These are phyloP conservation scores for Scomber japonicus DNA, from an alignment of 2,113 vertebrate genomes.

Conservation along the genomic window DNA sequence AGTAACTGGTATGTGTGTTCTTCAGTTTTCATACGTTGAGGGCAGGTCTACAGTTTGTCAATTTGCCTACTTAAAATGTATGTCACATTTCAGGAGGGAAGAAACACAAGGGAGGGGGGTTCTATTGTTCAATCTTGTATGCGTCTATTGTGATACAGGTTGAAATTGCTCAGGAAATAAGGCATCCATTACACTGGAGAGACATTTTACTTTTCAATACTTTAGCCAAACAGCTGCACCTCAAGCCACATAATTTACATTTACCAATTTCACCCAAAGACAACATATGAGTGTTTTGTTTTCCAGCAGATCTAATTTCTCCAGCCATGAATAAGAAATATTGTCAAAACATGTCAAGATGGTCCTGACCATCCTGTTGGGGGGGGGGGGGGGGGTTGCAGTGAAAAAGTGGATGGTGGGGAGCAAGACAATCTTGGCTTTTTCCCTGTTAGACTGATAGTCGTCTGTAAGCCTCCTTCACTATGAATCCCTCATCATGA, in stretches of 20 bases:
- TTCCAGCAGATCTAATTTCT: slow-evolving; percentile 40
- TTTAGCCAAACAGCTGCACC: slow-evolving; percentile 32
- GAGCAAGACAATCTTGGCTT: slow-evolving; percentile 15
- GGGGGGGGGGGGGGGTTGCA: slow-evolving; percentile 12
- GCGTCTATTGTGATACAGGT: slow-evolving; percentile 9
- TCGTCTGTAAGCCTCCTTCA: slow-evolving; percentile 51
- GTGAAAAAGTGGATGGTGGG: slow-evolving; percentile 26
- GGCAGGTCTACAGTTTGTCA: slow-evolving; percentile 20
- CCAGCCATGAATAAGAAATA: slow-evolving; percentile 33
- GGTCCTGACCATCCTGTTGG: slow-evolving; percentile 12
- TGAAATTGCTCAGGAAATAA: slow-evolving; percentile 17
- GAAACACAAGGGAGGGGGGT: too few species aligned
- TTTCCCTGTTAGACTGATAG: slow-evolving; percentile 45
- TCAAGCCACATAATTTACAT: slow-evolving; percentile 42
- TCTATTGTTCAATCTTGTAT: slow-evolving; percentile 7
- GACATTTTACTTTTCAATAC: slow-evolving; percentile 11
- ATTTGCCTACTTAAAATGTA: slow-evolving; percentile 41
- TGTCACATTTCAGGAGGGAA: slow-evolving; percentile 22
- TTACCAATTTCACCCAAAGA: slow-evolving; percentile 37
- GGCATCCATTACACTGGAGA: background rate
- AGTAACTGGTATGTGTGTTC: background rate
- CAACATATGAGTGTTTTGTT: slow-evolving; percentile 33
- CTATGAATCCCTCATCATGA: slow-evolving; percentile 52
- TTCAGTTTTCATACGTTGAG: background rate
- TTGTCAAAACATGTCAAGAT: slow-evolving; percentile 23